Conservation (phyloP, 2,888 invertebrate species). For the Tiliacea citrago region DNA sequence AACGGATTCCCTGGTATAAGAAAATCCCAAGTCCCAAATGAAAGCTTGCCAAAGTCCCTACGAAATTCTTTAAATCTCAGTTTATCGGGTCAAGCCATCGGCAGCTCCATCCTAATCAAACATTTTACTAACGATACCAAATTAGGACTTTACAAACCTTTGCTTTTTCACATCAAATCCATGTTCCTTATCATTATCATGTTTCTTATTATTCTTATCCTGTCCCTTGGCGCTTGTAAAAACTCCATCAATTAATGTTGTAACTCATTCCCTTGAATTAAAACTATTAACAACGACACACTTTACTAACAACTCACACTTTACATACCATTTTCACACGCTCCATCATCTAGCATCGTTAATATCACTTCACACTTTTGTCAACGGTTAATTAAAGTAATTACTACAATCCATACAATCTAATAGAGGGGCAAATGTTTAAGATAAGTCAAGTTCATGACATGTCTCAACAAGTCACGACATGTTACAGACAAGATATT, state of each 20-base stretch:
- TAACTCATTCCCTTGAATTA: constrained; percentile 32
- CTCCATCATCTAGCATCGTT: constrained; percentile 67
- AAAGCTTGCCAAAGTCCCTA: constrained; percentile 4
- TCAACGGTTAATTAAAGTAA: constrained; percentile 80
- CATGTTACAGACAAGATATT: constrained; percentile 81
- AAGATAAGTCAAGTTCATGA: constrained; percentile 86
- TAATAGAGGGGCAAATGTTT: constrained; percentile 79
- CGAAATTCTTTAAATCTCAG: not conserved
- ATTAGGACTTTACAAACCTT: not conserved
- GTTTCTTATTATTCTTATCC: not conserved
- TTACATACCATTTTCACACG: constrained; percentile 69
- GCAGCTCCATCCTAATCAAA: not conserved
- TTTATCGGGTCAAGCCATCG: not conserved
- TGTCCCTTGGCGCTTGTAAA: not conserved
- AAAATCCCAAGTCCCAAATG: not conserved
- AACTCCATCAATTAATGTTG: constrained; percentile 12
- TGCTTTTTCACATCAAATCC: not conserved
- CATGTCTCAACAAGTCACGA: constrained; percentile 86
- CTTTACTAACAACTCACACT: constrained; percentile 26
- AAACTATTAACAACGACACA: constrained; percentile 37
- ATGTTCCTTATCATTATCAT: not conserved
- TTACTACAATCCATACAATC: constrained; percentile 81
- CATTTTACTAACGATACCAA: not conserved
- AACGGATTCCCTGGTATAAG: not conserved
- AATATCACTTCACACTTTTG: constrained; percentile 72